Conservation (phyloP, 2,888 invertebrate species). For the Celastrina argiolus region DNA sequence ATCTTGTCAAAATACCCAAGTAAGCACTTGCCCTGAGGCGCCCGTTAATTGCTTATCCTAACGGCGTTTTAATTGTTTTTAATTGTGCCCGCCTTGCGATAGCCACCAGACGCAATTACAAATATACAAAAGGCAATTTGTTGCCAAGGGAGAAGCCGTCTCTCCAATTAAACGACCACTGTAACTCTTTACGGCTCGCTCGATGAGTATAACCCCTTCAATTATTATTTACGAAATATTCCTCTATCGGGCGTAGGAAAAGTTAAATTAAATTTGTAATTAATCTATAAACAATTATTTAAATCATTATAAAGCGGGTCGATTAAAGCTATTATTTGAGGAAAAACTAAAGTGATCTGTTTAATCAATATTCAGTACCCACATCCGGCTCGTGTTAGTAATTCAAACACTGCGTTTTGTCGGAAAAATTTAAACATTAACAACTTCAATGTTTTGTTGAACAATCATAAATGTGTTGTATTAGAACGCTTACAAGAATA, state of each 20-base stretch:
- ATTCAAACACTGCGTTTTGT: not conserved
- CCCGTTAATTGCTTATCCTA: conserved; percentile 10
- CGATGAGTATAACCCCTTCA: not conserved
- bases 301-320: not conserved
- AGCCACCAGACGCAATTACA: conserved; percentile 12
- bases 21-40: too few species aligned
- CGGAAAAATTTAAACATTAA: not conserved
- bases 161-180: not conserved
- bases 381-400: not conserved
- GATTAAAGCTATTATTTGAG: not conserved
- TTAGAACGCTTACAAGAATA: not conserved
- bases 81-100: conserved; percentile 20
- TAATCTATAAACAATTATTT: not conserved
- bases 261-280: not conserved
- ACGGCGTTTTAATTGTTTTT: conserved; percentile 14
- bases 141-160: not conserved
- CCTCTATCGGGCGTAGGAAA: not conserved
- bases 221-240: not conserved
- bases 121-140: conserved; percentile 21
- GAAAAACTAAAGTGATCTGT: conserved; percentile 6
- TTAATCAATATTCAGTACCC: conserved; percentile 9
- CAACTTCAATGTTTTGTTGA: not conserved
- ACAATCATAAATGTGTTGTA: not conserved
- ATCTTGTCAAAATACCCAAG: too few species aligned
- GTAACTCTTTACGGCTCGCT: conserved; percentile 1